Conservation (phyloP, 2,888 invertebrate genomes). For the Merodon equestris region DNA sequence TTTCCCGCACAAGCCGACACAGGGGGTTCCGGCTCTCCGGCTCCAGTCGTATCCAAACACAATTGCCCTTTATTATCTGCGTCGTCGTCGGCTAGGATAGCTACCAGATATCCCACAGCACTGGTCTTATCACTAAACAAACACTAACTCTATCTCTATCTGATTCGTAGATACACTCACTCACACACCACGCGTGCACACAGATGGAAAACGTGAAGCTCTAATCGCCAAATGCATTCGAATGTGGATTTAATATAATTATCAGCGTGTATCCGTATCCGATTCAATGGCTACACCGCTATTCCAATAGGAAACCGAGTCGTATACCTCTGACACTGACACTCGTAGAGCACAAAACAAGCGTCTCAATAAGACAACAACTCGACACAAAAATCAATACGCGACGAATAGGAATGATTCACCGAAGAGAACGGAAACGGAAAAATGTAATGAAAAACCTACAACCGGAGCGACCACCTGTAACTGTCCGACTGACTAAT, state of each 20-base stretch:
- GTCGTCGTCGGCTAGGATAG: conserved; percentile 22
- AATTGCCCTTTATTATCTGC: neutral
- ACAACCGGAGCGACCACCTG: no score
- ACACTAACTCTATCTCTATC: conserved; percentile 16
- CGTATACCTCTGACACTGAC: conserved; percentile 26
- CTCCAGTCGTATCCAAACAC: neutral
- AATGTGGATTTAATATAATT: conserved; percentile 53
- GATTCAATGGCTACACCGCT: conserved; percentile 20
- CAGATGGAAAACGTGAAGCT: conserved; percentile 18
- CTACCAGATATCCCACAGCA: neutral
- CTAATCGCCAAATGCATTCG: conserved; percentile 48
- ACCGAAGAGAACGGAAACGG: neutral
- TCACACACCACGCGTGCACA: neutral
- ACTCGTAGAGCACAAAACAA: neutral
- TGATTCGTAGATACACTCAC: neutral
- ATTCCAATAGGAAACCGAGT: conserved; percentile 19
- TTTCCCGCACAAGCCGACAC: neutral
- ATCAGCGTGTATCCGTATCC: conserved; percentile 35
- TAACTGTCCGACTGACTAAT: no score
- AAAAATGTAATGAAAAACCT: no score
- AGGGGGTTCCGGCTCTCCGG: no score
- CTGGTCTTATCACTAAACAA: conserved; percentile 47
- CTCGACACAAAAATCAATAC: conserved; percentile 52
- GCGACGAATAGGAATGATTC: conserved; percentile 37
- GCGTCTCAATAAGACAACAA: conserved; percentile 10